phyloP scores from a whole-genome alignment of 2,888 invertebrate species.

The Melipona beecheii region DNA sequence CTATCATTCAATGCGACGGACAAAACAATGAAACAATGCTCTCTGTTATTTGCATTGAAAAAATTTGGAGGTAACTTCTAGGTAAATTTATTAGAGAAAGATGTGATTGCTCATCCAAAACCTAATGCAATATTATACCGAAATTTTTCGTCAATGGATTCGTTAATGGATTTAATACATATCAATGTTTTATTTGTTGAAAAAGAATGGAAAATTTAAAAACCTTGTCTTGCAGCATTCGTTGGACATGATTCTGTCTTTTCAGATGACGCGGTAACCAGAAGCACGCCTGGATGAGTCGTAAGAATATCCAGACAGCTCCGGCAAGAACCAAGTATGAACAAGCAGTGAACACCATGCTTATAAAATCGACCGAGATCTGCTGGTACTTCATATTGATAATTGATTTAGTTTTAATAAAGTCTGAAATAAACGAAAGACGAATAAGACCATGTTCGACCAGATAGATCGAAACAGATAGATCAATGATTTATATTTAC shows the following conservation, averaged over 20 bases:
- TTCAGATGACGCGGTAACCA: slow-evolving; percentile 87
- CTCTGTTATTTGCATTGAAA: neutral
- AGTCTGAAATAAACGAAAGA: slow-evolving; percentile 44
- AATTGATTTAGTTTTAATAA: slow-evolving; percentile 47
- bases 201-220: slow-evolving; percentile 64
- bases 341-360: slow-evolving; percentile 88
- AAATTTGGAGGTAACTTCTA: neutral
- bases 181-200: neutral
- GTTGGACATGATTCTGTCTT: slow-evolving; percentile 86
- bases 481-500: neutral
- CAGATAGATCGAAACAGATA: neutral
- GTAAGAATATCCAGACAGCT: slow-evolving; percentile 88
- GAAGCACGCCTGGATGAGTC: slow-evolving; percentile 88
- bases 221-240: slow-evolving; percentile 85
- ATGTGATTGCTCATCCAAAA: neutral
- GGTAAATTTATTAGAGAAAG: neutral
- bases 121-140: neutral
- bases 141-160: neutral
- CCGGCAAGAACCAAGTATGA: slow-evolving; percentile 87
- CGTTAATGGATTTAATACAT: neutral
- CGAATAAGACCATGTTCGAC: neutral
- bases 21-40: neutral
- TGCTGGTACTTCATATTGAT: slow-evolving; percentile 87
- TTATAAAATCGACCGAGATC: slow-evolving; percentile 88
- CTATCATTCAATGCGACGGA: neutral